A percentile compares a stretch with the other conserved stretches of the same genome.
phyloP scores from a whole-genome alignment of 2,797 vertebrate genomes.

The Mallotus villosus region DNA sequence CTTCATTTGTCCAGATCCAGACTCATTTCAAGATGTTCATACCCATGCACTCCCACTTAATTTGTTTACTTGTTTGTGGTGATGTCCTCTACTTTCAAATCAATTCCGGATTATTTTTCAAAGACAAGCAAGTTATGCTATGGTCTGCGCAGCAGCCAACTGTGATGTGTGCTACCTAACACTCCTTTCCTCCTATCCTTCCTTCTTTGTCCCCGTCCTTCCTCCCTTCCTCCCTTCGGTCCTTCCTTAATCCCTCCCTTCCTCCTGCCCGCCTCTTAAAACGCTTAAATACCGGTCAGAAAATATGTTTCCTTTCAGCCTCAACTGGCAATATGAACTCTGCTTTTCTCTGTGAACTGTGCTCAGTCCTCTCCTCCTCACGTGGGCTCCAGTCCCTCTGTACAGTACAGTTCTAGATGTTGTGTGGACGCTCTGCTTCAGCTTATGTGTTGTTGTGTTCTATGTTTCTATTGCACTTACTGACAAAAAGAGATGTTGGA shows the following conservation, averaged over 20 bases:
- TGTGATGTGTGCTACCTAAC: slow-evolving; percentile 84
- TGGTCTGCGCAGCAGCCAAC: slow-evolving; percentile 72
- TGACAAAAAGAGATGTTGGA: slow-evolving; percentile 71
- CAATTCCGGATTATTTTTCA: slow-evolving; percentile 62
- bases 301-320: slow-evolving; percentile 66
- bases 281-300: slow-evolving; percentile 39
- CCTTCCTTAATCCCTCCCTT: slow-evolving; percentile 2
- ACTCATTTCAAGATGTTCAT: slow-evolving; percentile 42
- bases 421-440: slow-evolving; percentile 91
- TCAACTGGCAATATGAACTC: slow-evolving; percentile 80
- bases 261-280: slow-evolving; percentile 37
- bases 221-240: slow-evolving; percentile 8
- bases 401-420: slow-evolving; percentile 86
- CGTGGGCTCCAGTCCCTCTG: slow-evolving; percentile 64
- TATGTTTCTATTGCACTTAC: slow-evolving; percentile 87
- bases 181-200: slow-evolving; percentile 58
- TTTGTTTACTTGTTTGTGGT: slow-evolving; percentile 62
- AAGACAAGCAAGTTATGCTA: slow-evolving; percentile 67
- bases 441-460: slow-evolving; percentile 91
- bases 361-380: slow-evolving; percentile 69
- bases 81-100: slow-evolving; percentile 62
- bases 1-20: slow-evolving; percentile 32
- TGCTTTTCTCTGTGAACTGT: slow-evolving; percentile 81
- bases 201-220: slow-evolving; percentile 49
- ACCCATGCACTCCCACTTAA: slow-evolving; percentile 43